Conservation (phyloP, 2,888 invertebrate genomes). For the Leptinotarsa tumamoca region DNA sequence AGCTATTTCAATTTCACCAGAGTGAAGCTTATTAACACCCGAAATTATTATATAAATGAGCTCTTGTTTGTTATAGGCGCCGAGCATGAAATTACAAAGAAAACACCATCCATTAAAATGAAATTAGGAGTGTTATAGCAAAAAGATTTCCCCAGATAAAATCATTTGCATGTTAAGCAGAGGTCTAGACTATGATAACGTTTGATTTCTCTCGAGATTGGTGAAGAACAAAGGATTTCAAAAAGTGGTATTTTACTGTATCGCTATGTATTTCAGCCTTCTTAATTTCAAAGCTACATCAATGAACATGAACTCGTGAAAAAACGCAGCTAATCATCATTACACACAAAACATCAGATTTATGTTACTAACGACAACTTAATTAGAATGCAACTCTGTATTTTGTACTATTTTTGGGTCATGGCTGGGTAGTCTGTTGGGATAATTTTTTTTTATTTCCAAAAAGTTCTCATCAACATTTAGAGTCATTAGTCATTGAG, state of each 20-base stretch:
- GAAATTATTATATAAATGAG: neutral
- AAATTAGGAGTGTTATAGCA: slow-evolving; percentile 10
- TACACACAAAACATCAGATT: no score
- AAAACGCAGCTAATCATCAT: no score
- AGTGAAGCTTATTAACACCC: neutral
- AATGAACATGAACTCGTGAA: no score
- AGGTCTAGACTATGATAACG: slow-evolving; percentile 13
- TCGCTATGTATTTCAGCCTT: neutral
- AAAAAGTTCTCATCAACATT: no score
- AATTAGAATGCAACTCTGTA: no score
- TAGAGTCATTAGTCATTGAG: no score
- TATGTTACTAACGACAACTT: no score
- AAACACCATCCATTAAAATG: slow-evolving; percentile 6
- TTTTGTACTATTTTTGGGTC: no score
- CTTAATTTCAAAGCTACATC: neutral
- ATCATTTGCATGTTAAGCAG: slow-evolving; percentile 31
- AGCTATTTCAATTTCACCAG: neutral
- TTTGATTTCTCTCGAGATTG: neutral
- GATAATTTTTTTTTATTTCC: no score
- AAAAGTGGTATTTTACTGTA: neutral
- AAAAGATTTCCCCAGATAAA: slow-evolving; percentile 31
- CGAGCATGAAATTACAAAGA: slow-evolving; percentile 1
- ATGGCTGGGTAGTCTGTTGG: no score
- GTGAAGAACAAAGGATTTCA: neutral
- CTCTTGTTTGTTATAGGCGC: neutral